These are phyloP conservation scores for Rhinella marina DNA, from an alignment of 2,797 vertebrate species.

Conservation along the genomic window DNA sequence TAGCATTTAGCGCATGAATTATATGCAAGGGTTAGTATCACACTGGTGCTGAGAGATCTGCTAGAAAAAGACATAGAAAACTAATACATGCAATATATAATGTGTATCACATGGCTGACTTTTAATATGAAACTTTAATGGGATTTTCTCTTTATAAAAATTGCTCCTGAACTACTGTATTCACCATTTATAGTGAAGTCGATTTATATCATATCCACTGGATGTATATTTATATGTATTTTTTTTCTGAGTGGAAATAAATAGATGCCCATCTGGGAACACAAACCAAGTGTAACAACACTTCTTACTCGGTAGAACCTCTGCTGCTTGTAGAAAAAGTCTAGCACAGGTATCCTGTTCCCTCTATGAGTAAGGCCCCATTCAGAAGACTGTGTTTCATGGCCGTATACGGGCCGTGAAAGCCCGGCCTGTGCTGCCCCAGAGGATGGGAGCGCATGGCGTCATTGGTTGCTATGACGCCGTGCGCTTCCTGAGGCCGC, in stretches of 20 bases:
- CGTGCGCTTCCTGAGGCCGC: no score
- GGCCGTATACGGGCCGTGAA: no score
- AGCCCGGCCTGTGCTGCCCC: no score
- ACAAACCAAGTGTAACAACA: neutral
- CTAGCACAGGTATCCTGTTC: neutral
- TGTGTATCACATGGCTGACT: slow-evolving; percentile 43
- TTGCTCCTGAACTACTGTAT: slow-evolving; percentile 34
- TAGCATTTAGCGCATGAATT: slow-evolving; percentile 60
- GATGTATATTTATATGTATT: slow-evolving; percentile 17
- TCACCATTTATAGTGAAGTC: neutral
- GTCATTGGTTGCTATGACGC: no score
- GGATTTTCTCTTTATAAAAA: slow-evolving; percentile 27
- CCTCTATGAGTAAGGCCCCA: neutral
- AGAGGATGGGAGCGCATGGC: no score
- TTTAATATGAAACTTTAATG: slow-evolving; percentile 48
- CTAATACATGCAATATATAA: slow-evolving; percentile 50
- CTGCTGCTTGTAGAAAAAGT: neutral
- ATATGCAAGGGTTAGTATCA: slow-evolving; percentile 60
- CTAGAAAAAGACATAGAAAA: slow-evolving; percentile 30
- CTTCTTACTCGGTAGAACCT: neutral
- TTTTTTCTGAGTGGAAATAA: neutral
- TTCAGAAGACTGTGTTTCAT: no score
- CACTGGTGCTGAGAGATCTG: slow-evolving; percentile 34
- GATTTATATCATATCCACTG: slow-evolving; percentile 12
- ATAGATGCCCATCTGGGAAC: neutral